Conservation (phyloP, 2,113 vertebrate species). For the Myotis brandtii region DNA sequence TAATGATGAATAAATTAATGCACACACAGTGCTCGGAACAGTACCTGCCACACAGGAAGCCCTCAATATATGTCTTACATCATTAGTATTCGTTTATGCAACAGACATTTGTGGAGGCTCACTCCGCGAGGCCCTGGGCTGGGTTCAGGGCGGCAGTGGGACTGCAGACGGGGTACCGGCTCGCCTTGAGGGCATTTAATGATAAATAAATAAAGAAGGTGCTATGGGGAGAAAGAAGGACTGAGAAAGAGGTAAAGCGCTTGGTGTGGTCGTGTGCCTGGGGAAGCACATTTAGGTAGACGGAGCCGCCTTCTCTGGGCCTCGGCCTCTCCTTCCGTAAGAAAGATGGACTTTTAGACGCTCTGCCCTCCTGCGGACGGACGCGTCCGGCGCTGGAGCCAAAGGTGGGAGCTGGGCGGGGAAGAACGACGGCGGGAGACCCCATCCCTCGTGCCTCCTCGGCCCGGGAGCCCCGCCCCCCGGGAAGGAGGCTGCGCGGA, state of each 20-base stretch:
- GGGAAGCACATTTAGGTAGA: neutral
- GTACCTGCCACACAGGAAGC: neutral
- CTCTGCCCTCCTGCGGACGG: neutral
- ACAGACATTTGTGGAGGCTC: neutral
- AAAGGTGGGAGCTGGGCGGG: neutral
- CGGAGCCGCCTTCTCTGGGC: neutral
- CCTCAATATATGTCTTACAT: neutral
- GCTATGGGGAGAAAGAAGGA: neutral
- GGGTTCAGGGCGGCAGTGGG: neutral
- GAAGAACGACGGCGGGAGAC: accelerated
- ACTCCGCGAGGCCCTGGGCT: neutral
- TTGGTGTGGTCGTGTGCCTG: accelerated
- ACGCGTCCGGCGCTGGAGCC: accelerated
- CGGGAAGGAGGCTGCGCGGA: accelerated
- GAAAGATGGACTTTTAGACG: neutral
- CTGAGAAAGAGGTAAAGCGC: neutral
- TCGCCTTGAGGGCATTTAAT: neutral
- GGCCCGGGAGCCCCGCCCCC: neutral
- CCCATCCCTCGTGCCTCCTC: neutral
- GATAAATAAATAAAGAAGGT: neutral
- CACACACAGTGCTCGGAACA: neutral
- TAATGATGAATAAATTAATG: neutral
- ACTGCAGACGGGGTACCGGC: accelerated
- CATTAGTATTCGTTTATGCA: neutral
- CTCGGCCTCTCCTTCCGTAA: neutral